phyloP scores from a whole-genome alignment of 2,888 invertebrate species.

The Melieria picta region DNA sequence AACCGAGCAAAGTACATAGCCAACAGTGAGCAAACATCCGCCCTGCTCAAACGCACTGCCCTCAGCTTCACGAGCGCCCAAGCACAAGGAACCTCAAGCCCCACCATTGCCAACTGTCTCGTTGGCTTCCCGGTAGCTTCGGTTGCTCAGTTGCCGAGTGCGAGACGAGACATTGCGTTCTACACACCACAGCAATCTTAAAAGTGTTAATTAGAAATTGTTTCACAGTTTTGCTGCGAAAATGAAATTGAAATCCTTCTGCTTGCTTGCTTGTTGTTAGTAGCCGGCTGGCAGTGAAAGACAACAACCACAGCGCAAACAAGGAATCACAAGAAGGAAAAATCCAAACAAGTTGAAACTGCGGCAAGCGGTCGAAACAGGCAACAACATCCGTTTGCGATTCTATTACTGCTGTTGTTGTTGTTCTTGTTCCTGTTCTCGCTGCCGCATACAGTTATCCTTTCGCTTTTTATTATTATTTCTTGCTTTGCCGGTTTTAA shows the following conservation, averaged over 20 bases:
- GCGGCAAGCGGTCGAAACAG: neutral
- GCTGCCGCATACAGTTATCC: neutral
- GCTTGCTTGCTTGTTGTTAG: conserved; percentile 23
- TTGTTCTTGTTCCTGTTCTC: conserved; percentile 17
- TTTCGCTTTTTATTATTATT: neutral
- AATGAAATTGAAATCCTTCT: conserved; percentile 58
- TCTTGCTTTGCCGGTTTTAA: conserved; percentile 28
- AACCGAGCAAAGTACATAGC: too few relatives aligned
- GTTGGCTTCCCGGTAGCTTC: too few relatives aligned
- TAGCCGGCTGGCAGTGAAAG: neutral
- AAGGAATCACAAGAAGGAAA: neutral
- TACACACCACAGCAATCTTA: conserved; percentile 48
- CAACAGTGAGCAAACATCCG: too few relatives aligned
- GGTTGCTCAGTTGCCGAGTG: conserved; percentile 10
- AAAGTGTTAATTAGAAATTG: conserved; percentile 63
- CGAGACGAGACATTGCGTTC: neutral
- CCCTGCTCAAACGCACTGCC: too few relatives aligned
- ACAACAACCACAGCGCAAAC: neutral
- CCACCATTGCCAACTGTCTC: too few relatives aligned
- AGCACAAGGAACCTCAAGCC: too few relatives aligned
- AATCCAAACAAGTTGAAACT: conserved; percentile 5
- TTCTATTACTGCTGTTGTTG: conserved; percentile 35
- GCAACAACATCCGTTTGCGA: conserved; percentile 33
- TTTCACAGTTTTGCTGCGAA: conserved; percentile 62
- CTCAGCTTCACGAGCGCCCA: too few relatives aligned